Percentiles rank a stretch among this genome's conserved stretches.
Conservation (phyloP, 2,888 invertebrate genomes). For the Pyrrhia umbra region DNA sequence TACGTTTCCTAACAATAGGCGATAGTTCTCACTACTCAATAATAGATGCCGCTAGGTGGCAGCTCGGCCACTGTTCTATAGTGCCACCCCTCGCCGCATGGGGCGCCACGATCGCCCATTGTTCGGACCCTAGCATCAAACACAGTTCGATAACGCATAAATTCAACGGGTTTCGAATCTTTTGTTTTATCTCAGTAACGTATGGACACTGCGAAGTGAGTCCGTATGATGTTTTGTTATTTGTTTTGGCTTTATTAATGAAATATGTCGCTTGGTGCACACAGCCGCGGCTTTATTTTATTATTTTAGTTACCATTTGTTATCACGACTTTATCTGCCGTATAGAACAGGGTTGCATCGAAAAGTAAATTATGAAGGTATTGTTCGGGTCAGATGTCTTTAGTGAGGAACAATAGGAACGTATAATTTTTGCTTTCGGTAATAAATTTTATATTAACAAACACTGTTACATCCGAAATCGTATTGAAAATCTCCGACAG, state of each 20-base stretch:
- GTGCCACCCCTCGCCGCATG: constrained; percentile 84
- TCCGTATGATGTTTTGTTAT: constrained; percentile 85
- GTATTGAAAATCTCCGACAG: constrained; percentile 62
- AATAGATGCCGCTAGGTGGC: constrained; percentile 84
- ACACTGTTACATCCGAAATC: constrained; percentile 63
- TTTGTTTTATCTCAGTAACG: constrained; percentile 90
- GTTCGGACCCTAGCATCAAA: constrained; percentile 83
- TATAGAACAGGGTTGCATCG: constrained; percentile 85
- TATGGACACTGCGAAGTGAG: constrained; percentile 90
- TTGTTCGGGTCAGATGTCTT: constrained; percentile 86
- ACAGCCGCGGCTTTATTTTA: constrained; percentile 85
- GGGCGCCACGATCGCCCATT: constrained; percentile 89
- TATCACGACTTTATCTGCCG: constrained; percentile 90
- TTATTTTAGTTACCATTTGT: constrained; percentile 90
- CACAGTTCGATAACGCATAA: constrained; percentile 88
- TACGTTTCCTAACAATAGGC: constrained; percentile 60
- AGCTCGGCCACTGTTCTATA: constrained; percentile 56
- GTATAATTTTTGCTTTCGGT: constrained; percentile 83
- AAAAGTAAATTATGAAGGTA: constrained; percentile 89
- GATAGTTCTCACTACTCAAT: constrained; percentile 77
- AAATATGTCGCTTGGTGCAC: constrained; percentile 88
- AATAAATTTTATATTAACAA: constrained; percentile 87
- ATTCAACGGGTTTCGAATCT: constrained; percentile 86
- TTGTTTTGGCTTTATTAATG: constrained; percentile 90
- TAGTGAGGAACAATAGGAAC: constrained; percentile 85